A percentile compares a stretch with the other conserved stretches of the same genome.
Evolutionary conservation across 2,888 invertebrate genomes (phyloP).

Genomic region (Drosophila austrosaltans): DNA sequence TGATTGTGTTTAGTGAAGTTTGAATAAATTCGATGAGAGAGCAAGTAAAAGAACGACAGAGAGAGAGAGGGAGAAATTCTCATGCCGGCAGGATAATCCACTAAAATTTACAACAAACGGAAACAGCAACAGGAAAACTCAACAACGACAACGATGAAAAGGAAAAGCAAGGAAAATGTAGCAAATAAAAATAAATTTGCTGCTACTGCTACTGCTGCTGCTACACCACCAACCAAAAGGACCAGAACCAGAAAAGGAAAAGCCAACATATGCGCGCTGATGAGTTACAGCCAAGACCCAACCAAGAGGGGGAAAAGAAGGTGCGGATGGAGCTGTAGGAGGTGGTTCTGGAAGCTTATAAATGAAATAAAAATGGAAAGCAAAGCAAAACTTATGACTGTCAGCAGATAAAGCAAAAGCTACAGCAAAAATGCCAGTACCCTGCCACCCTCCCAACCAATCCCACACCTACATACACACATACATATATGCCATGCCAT

Average conservation of each 20-base stretch:
- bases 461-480: neutral
- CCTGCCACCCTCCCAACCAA: neutral
- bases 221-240: constrained; percentile 8
- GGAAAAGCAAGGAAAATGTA: constrained; percentile 58
- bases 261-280: constrained; percentile 76
- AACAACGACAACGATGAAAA: constrained; percentile 15
- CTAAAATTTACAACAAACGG: constrained; percentile 80
- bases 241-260: constrained; percentile 22
- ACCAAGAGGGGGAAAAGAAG: neutral
- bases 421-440: constrained; percentile 31
- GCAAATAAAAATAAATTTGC: constrained; percentile 77
- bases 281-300: constrained; percentile 58
- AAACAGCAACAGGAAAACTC: constrained; percentile 76
- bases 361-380: constrained; percentile 78
- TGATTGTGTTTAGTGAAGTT: constrained; percentile 81
- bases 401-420: constrained; percentile 79
- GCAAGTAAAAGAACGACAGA: constrained; percentile 19
- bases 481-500: too few relatives aligned
- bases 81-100: constrained; percentile 75
- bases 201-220: constrained; percentile 34
- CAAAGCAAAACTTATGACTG: constrained; percentile 80
- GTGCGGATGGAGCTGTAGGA: neutral
- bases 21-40: constrained; percentile 74
- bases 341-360: constrained; percentile 59
- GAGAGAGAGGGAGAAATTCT: constrained; percentile 24